These are phyloP conservation scores for Hydrotaea diabolus DNA, from an alignment of 2,888 invertebrate genomes.

Conservation along the genomic window DNA sequence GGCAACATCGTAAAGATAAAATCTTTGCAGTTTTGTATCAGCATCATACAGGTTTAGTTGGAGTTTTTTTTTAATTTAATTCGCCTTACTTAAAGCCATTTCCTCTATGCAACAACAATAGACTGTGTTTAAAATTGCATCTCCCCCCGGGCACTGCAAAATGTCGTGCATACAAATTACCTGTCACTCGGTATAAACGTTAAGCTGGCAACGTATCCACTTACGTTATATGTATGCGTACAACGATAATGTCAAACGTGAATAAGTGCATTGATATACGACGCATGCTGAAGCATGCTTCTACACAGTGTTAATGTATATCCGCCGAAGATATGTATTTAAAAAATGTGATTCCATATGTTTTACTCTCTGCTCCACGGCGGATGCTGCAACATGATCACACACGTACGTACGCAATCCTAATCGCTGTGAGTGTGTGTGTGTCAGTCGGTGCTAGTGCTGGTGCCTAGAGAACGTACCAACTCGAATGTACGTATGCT, in stretches of 20 bases:
- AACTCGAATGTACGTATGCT: background rate
- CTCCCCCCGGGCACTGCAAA: background rate
- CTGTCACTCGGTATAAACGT: conserved; percentile 8
- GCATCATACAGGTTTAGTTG: too few relatives aligned
- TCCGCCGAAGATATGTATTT: conserved; percentile 21
- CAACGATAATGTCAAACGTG: background rate
- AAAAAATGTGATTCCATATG: conserved; percentile 13
- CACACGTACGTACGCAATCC: background rate
- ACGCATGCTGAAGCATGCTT: background rate
- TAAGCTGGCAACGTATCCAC: background rate
- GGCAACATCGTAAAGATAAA: too few relatives aligned
- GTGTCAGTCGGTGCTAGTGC: background rate
- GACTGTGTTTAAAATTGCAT: background rate
- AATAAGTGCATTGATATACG: conserved; percentile 13
- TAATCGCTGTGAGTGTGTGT: background rate
- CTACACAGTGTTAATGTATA: background rate
- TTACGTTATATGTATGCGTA: background rate
- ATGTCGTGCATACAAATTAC: conserved; percentile 8
- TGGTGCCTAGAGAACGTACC: background rate
- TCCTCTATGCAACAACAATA: background rate
- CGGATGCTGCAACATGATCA: background rate
- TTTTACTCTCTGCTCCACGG: background rate
- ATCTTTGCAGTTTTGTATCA: too few relatives aligned
- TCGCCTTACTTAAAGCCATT: too few relatives aligned
- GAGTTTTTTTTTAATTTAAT: too few relatives aligned